Conservation (phyloP, 2,888 invertebrate species). For the Agrochola macilenta region DNA sequence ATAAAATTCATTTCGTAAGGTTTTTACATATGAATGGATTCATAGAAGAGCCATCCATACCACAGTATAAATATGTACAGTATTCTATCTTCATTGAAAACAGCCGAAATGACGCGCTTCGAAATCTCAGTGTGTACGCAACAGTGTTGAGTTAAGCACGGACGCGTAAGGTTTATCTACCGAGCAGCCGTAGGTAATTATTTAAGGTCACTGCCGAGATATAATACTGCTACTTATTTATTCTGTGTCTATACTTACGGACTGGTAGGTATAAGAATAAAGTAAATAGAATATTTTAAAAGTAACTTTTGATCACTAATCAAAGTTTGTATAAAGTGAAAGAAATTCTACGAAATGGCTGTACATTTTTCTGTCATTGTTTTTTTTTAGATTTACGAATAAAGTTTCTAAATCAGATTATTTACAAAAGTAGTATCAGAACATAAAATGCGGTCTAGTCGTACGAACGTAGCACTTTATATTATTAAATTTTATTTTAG, state of each 20-base stretch:
- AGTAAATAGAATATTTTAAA: constrained; percentile 6
- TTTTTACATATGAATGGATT: constrained; percentile 27
- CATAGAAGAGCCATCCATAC: constrained; percentile 1
- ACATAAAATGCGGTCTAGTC: neutral
- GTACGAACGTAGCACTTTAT: too few species aligned
- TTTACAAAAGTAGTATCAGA: neutral
- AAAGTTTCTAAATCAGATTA: constrained; percentile 5
- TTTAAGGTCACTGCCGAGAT: too few species aligned
- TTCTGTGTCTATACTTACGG: neutral
- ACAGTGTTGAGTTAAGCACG: too few species aligned
- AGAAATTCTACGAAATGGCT: neutral
- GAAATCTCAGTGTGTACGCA: too few species aligned
- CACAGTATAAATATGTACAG: too few species aligned
- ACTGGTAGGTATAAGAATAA: neutral
- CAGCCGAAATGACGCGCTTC: too few species aligned
- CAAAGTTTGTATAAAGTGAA: constrained; percentile 9
- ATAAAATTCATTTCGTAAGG: constrained; percentile 11
- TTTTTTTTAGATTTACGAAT: neutral
- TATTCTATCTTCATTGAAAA: too few species aligned
- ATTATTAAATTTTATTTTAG: neutral
- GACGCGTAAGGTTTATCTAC: too few species aligned
- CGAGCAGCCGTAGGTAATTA: too few species aligned
- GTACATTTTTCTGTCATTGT: neutral
- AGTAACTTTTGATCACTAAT: constrained; percentile 13
- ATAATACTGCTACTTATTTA: too few species aligned